Evolutionary conservation across 2,888 invertebrate genomes (phyloP), one percentile per base, ranked within the genome.

Genomic region (Pardosa pseudoannulata): DNA sequence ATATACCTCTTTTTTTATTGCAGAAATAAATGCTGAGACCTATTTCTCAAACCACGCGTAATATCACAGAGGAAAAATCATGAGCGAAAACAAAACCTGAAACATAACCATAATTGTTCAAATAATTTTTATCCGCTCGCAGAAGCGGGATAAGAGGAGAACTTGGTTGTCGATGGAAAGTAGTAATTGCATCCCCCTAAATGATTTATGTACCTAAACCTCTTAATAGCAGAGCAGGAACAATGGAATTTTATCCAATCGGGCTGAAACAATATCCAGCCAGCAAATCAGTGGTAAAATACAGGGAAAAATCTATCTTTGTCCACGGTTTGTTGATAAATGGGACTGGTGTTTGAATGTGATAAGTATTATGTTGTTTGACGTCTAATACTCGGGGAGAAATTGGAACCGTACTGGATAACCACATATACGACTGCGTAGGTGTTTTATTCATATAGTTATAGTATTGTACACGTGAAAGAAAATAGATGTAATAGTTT

Each of bases 191-290:
- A 56, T 56, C 56, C 56, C 23, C 1, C 23, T 56, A 56, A 56
- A 56, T 56, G 56, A 56, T 56, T 56, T 56, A 56, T 56, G 11
- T 56, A 56, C 41, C 56, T 56, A 56, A 56, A 19, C 56, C 56
- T 56, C 56, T 56, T 56, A 56, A 56, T 56, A 56, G 23, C 23
- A 56, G 56, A 56, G 23, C 5, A 23, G n/a, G 46, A 46, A 46
- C 46, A 46, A 46, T 16, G n/a, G 46, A 56, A 23, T 56, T 56
- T 56, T 56, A 56, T 56, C 56, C 23, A 56, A 56, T 56, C 23
- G 56, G 56, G 23, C 23, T 19, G 56, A 56, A 56, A 56, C 56
- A 56, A 56, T 56, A 56, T 56, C 56, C 56, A 23, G 56, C 56
- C 5, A 56, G 23, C 56, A 23, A 56, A 56, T 56, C 23, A 56